Base-by-base conservation (phyloP, 2,113 vertebrate species). In the Trichechus manatus region DNA sequence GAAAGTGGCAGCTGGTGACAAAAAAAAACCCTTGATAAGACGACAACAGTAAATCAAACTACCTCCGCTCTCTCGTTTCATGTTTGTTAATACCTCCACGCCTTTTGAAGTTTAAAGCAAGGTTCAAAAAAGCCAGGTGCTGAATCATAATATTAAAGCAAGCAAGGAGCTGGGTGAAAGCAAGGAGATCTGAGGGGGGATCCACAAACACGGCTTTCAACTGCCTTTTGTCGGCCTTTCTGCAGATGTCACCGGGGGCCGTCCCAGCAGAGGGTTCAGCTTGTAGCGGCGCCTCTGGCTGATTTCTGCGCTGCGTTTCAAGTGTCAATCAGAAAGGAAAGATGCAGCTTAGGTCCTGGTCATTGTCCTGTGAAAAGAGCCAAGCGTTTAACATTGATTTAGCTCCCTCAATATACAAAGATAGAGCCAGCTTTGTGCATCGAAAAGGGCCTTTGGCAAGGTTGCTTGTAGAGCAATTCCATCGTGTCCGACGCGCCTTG, bases 211-310 rank as follows among this genome's bases (percentile, higher is more conserved):
- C 98, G 95, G 99, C 99, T 99, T 99, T 99, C 99, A 99, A 99
- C 99, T 99, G 99, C 99, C 99, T 99, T 99, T 99, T 99, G 99
- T 99, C 99, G 99, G 99, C 99, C 99, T 99, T 99, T 99, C 99
- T 99, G 99, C 99, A 99, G 99, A 99, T 99, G 99, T 99, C 99
- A 99, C 99, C 99, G 99, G 99, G 99, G 99, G 99, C 99, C 99
- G 99, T 99, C 98, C 99, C 99, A 99, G 99, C 99, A 99, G 99
- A 99, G 99, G 99, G 98, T 99, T 99, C 99, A 99, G 99, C 99
- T 99, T 98, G 99, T 99, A 99, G 99, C 99, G 98, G 99, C 97
- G 99, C 99, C 99, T 99, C 99, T 99, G 99, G 99, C 99, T 99
- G 98, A 99, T 99, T 99, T 99, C 99, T 99, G 99, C 98, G 99